Evolutionary conservation across 64 coral and sea anemone species (phyloP).

Genomic region (Montipora cactus): DNA sequence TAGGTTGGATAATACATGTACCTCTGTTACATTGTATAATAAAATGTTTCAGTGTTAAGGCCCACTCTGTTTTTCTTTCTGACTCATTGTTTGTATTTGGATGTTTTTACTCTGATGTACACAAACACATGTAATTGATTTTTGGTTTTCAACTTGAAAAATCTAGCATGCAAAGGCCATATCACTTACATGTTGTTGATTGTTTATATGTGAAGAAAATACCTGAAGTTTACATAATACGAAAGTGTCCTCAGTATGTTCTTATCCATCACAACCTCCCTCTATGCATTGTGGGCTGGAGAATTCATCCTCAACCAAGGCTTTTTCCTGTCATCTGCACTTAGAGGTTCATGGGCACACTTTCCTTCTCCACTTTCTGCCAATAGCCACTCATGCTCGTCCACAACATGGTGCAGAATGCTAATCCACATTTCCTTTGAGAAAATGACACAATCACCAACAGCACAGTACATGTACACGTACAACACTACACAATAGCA

Average conservation of each 20-base stretch:
- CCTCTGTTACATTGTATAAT: too few relatives aligned
- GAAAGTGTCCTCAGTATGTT: background rate
- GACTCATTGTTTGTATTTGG: too few relatives aligned
- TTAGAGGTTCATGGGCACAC: conserved; percentile 54
- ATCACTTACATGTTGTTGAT: too few relatives aligned
- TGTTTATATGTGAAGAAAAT: background rate
- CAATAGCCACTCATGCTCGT: conserved; percentile 33
- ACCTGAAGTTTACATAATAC: conserved; percentile 40
- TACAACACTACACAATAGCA: background rate
- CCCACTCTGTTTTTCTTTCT: too few relatives aligned
- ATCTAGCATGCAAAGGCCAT: too few relatives aligned
- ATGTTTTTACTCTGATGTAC: too few relatives aligned
- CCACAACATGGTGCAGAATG: conserved; percentile 30
- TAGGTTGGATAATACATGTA: too few relatives aligned
- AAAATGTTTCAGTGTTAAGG: too few relatives aligned
- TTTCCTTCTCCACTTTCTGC: conserved; percentile 12
- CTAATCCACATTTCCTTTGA: conserved; percentile 10
- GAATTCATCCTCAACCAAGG: conserved; percentile 23
- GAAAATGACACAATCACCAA: background rate
- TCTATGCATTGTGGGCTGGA: conserved; percentile 26
- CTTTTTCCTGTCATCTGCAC: conserved; percentile 28
- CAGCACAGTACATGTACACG: background rate
- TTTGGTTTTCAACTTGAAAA: too few relatives aligned
- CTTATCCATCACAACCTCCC: conserved; percentile 33
- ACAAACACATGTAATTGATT: too few relatives aligned